Percentiles rank a stretch among this genome's conserved stretches.
phyloP scores from a whole-genome alignment of 2,888 invertebrate genomes.

The Agonum fuliginosum region DNA sequence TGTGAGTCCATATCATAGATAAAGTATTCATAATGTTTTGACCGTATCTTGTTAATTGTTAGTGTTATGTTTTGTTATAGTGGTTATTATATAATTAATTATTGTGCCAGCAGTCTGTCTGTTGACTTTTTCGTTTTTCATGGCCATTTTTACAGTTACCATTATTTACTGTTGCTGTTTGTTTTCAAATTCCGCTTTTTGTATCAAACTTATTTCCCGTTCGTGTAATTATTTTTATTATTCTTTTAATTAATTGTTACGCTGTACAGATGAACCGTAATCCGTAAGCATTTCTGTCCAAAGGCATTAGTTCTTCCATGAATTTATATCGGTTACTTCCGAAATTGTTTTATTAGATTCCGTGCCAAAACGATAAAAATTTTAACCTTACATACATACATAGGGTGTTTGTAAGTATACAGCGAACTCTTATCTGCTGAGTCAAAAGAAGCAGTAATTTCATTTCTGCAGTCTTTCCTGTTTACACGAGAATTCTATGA shows the following conservation, averaged over 20 bases:
- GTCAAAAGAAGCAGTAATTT: too few species aligned
- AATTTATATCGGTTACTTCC: constrained; percentile 52
- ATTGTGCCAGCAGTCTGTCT: constrained; percentile 45
- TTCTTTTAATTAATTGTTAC: constrained; percentile 43
- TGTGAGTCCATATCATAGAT: constrained; percentile 51
- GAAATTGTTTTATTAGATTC: constrained; percentile 45
- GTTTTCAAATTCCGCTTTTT: constrained; percentile 52
- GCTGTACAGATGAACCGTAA: constrained; percentile 40
- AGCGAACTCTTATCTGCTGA: too few species aligned
- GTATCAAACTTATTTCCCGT: constrained; percentile 38
- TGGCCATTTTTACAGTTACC: constrained; percentile 59
- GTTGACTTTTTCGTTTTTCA: constrained; percentile 53
- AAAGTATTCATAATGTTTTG: constrained; percentile 35
- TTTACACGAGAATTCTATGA: too few species aligned
- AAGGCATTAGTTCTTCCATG: constrained; percentile 56
- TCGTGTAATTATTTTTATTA: constrained; percentile 44
- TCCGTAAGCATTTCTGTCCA: constrained; percentile 45
- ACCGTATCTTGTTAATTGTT: constrained; percentile 50
- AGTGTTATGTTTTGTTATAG: constrained; percentile 57
- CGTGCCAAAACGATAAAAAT: constrained; percentile 49
- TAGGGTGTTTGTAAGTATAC: too few species aligned
- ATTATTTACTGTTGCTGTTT: constrained; percentile 57
- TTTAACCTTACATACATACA: constrained; percentile 27
- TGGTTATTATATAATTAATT: constrained; percentile 42
- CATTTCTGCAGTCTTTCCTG: too few species aligned